These are phyloP conservation scores for Sthenelais limicola DNA, from an alignment of 2,888 invertebrate genomes.

Conservation along the genomic window DNA sequence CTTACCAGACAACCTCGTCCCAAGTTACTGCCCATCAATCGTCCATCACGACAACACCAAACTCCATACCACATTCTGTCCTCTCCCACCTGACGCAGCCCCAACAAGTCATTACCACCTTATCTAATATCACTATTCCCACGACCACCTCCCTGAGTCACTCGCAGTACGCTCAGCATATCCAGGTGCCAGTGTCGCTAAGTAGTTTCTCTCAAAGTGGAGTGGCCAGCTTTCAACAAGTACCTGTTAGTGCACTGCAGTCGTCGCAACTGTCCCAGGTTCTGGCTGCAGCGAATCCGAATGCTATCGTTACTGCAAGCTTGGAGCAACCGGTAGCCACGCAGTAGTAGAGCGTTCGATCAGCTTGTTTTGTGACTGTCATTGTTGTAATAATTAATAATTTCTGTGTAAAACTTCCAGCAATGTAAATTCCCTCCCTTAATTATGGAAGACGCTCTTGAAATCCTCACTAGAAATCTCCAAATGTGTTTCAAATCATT, in stretches of 20 bases:
- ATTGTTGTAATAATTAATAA: too few relatives aligned
- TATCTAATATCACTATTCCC: not conserved
- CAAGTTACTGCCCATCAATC: not conserved
- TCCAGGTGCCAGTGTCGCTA: slow-evolving; percentile 24
- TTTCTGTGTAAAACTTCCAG: too few relatives aligned
- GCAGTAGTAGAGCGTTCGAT: too few relatives aligned
- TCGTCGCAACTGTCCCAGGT: slow-evolving; percentile 26
- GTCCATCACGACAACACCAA: too few relatives aligned
- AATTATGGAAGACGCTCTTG: too few relatives aligned
- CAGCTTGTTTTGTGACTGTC: too few relatives aligned
- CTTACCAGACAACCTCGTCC: not conserved
- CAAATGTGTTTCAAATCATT: too few relatives aligned
- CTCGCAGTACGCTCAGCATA: slow-evolving; percentile 16
- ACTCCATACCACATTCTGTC: slow-evolving; percentile 1
- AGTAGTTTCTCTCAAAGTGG: slow-evolving; percentile 13
- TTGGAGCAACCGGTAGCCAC: slow-evolving; percentile 26
- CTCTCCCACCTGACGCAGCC: slow-evolving; percentile 13
- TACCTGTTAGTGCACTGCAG: slow-evolving; percentile 12
- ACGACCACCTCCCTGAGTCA: not conserved
- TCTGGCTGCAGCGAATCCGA: slow-evolving; percentile 14
- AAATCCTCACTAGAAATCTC: too few relatives aligned
- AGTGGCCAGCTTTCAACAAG: slow-evolving; percentile 16
- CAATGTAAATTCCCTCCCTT: too few relatives aligned
- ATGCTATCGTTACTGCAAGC: slow-evolving; percentile 11
- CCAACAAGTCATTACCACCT: slow-evolving; percentile 27